These are phyloP conservation scores for Sternarchorhynchus goeldii DNA, from an alignment of 2,797 vertebrate genomes.

Conservation along the genomic window DNA sequence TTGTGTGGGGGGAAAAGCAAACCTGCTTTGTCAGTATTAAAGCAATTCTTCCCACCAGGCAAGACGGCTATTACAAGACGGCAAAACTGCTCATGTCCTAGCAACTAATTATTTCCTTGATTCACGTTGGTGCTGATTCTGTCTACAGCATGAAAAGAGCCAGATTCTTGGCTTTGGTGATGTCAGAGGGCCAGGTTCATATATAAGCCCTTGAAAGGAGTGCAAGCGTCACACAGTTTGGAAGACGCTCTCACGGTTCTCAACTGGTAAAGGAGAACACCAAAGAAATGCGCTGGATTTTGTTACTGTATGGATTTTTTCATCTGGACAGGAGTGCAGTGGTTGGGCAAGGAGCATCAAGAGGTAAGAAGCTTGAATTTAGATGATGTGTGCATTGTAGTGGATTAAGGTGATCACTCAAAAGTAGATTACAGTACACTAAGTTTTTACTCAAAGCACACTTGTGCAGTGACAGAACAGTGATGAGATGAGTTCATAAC, in stretches of 20 bases:
- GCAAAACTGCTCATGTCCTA: background rate
- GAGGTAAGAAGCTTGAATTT: slow-evolving; percentile 66
- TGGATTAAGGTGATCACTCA: background rate
- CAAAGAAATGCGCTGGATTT: slow-evolving; percentile 65
- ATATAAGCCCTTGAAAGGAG: slow-evolving; percentile 44
- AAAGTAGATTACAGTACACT: background rate
- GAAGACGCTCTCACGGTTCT: slow-evolving; percentile 22
- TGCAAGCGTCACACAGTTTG: slow-evolving; percentile 24
- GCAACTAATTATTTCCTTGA: background rate
- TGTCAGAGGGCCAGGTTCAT: slow-evolving; percentile 37
- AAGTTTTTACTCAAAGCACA: background rate
- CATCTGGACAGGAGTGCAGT: slow-evolving; percentile 55
- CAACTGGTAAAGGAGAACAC: slow-evolving; percentile 19
- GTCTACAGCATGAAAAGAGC: slow-evolving; percentile 20
- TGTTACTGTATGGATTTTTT: slow-evolving; percentile 64
- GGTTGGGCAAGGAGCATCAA: slow-evolving; percentile 63
- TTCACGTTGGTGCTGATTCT: background rate
- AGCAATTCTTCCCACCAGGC: background rate
- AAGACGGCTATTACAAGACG: background rate
- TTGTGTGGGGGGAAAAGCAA: background rate
- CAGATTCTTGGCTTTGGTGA: slow-evolving; percentile 39
- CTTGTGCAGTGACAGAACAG: too few relatives aligned
- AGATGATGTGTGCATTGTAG: background rate
- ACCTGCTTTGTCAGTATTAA: background rate
- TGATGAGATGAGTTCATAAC: too few relatives aligned